Percentiles rank a stretch among this genome's conserved stretches.
Conservation (phyloP, 2,797 vertebrate species). For the Helicolenus hilgendorfi region DNA sequence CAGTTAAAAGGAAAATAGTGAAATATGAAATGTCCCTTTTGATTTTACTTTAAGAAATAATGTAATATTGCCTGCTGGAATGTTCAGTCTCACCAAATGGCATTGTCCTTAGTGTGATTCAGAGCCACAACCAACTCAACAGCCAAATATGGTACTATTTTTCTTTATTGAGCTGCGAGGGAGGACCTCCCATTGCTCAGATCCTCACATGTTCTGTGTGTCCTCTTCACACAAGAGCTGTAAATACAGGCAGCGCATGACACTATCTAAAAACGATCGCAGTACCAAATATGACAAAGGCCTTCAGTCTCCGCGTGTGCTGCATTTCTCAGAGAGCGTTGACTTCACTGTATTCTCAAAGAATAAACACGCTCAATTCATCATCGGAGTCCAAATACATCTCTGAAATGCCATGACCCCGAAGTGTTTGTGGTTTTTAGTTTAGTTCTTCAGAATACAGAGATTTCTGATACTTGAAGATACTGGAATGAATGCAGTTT, state of each 20-base stretch:
- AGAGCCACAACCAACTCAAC: conserved; percentile 71
- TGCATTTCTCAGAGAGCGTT: conserved; percentile 27
- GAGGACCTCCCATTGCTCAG: conserved; percentile 81
- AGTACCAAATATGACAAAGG: conserved; percentile 62
- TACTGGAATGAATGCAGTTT: not conserved
- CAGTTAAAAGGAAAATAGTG: conserved; percentile 5
- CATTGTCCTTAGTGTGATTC: conserved; percentile 79
- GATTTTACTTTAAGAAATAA: conserved; percentile 50
- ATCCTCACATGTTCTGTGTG: conserved; percentile 80
- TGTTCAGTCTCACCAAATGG: conserved; percentile 79
- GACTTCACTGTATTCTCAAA: conserved; percentile 38
- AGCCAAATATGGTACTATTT: conserved; percentile 88
- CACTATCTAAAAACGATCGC: conserved; percentile 78
- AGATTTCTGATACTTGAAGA: not conserved
- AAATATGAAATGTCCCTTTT: conserved; percentile 42
- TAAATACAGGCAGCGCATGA: conserved; percentile 75
- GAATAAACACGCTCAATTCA: conserved; percentile 61
- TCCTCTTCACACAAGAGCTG: conserved; percentile 80
- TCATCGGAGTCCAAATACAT: conserved; percentile 41
- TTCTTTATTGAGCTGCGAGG: conserved; percentile 77
- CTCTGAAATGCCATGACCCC: conserved; percentile 33
- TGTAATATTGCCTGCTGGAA: conserved; percentile 66
- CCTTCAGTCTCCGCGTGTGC: conserved; percentile 21
- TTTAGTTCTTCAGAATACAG: conserved; percentile 26
- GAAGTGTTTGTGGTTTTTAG: conserved; percentile 8